Evolutionary conservation across 2,888 invertebrate genomes (phyloP).

Genomic region (Brenthis ino): DNA sequence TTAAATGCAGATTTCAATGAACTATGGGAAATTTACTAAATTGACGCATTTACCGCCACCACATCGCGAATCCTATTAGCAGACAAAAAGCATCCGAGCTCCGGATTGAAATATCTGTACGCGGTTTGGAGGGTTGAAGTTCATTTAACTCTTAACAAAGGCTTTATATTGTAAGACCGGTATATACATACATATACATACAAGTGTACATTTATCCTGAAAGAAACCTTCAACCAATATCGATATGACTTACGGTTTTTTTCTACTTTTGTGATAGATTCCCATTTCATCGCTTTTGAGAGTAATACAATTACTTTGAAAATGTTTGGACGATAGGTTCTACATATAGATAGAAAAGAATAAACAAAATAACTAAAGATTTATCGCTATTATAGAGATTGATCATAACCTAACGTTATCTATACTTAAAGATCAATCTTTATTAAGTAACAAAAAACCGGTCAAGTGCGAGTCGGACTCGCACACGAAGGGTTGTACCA

Average conservation of each 20-base stretch:
- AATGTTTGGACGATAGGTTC: not conserved
- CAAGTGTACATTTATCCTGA: not conserved
- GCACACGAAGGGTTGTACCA: too few species aligned
- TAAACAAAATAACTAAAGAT: too few species aligned
- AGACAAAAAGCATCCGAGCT: constrained; percentile 13
- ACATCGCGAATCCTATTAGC: constrained; percentile 15
- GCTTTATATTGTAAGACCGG: constrained; percentile 5
- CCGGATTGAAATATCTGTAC: constrained; percentile 17
- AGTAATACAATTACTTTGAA: too few species aligned
- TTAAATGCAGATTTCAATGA: constrained; percentile 16
- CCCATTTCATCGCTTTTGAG: too few species aligned
- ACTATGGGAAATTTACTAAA: constrained; percentile 16
- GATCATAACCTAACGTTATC: too few species aligned
- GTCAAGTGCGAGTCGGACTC: not conserved
- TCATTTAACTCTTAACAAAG: constrained; percentile 20
- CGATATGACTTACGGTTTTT: too few species aligned
- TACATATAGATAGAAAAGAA: too few species aligned
- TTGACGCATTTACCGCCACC: constrained; percentile 14
- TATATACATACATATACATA: not conserved
- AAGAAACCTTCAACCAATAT: not conserved
- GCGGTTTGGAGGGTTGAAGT: constrained; percentile 18
- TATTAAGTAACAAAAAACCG: too few species aligned
- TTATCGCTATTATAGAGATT: too few species aligned
- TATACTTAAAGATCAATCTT: too few species aligned
- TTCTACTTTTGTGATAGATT: too few species aligned